Evolutionary conservation across 2,113 vertebrate genomes (phyloP).

Genomic region (Macrotis lagotis): DNA sequence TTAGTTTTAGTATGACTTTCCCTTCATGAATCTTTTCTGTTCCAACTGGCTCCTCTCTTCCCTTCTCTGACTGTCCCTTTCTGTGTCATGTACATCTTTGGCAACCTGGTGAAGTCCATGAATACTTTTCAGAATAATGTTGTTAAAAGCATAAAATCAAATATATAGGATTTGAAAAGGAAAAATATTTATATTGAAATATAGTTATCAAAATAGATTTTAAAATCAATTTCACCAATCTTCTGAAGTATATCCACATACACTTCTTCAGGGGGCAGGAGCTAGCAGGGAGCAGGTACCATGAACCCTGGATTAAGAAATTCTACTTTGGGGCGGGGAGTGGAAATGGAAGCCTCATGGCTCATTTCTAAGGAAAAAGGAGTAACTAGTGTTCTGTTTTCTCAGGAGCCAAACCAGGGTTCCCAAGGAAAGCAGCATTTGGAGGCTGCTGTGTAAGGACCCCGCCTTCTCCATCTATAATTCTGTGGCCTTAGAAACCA

Average conservation of each 20-base stretch:
- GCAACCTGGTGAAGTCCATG: background rate
- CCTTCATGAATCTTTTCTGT: background rate
- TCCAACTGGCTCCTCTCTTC: background rate
- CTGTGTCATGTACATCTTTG: background rate
- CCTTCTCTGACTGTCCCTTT: background rate
- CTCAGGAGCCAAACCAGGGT: constrained; percentile 63
- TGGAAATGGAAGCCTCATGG: background rate
- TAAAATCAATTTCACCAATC: background rate
- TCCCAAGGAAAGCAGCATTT: constrained; percentile 59
- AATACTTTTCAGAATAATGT: background rate
- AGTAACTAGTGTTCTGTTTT: constrained; percentile 10
- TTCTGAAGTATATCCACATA: background rate
- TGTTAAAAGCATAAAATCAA: background rate
- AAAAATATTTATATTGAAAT: background rate
- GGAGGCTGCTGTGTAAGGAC: constrained; percentile 63
- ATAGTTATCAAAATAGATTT: background rate
- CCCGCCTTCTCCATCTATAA: constrained; percentile 65
- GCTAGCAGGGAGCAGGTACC: too few relatives aligned
- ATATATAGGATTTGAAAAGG: background rate
- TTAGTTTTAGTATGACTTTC: background rate
- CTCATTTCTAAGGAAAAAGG: background rate
- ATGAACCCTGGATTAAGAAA: background rate
- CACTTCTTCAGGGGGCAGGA: background rate
- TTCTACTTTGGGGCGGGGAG: background rate
- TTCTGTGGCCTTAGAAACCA: constrained; percentile 57